Conservation (phyloP, 2,888 invertebrate genomes). For the Tethea ocularis region DNA sequence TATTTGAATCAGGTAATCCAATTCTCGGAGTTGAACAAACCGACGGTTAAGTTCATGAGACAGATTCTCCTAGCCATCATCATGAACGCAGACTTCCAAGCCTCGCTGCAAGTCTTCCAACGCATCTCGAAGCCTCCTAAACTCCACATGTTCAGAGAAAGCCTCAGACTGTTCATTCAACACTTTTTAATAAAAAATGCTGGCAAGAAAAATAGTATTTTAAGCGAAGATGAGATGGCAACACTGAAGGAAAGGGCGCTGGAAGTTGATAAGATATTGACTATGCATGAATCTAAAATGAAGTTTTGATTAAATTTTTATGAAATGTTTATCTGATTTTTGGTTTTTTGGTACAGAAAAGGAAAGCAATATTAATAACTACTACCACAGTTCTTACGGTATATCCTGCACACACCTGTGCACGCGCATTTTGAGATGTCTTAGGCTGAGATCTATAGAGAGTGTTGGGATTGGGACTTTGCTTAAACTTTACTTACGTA, state of each 20-base stretch:
- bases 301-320: slow-evolving; percentile 51
- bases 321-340: slow-evolving; percentile 6
- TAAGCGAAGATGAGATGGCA: slow-evolving; percentile 62
- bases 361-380: no score
- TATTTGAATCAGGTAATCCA: slow-evolving; percentile 87
- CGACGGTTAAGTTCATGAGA: slow-evolving; percentile 90
- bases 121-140: slow-evolving; percentile 89
- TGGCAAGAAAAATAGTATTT: slow-evolving; percentile 66
- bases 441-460: no score
- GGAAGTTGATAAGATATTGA: slow-evolving; percentile 87
- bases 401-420: no score
- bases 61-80: slow-evolving; percentile 90
- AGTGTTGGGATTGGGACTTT: no score
- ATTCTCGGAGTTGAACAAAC: slow-evolving; percentile 93
- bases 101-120: slow-evolving; percentile 86
- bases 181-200: slow-evolving; percentile 91
- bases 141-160: slow-evolving; percentile 91
- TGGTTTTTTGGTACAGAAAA: no score
- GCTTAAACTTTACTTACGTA: no score
- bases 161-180: slow-evolving; percentile 92
- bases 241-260: slow-evolving; percentile 81
- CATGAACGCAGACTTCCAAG: slow-evolving; percentile 85
- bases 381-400: no score
- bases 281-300: slow-evolving; percentile 73
- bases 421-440: no score